phyloP scores from a whole-genome alignment of 2,797 vertebrate species.

The Hephaestus fuliginosus region DNA sequence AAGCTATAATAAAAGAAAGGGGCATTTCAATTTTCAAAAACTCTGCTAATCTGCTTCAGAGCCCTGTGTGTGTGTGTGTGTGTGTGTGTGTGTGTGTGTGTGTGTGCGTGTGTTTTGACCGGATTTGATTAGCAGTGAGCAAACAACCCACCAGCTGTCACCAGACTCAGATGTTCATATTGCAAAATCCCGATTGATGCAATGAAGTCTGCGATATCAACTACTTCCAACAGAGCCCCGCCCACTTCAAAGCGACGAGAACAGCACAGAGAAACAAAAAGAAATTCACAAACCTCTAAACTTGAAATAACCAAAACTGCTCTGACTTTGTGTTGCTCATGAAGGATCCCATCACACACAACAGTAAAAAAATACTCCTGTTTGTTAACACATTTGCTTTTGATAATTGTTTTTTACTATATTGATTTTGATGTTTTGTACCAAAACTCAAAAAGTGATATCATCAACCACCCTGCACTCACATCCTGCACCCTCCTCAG shows the following conservation, averaged over 20 bases:
- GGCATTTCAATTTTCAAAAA: not conserved
- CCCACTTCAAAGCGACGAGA: not conserved
- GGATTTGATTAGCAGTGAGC: constrained; percentile 2
- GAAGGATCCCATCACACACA: not conserved
- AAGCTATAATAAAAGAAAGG: not conserved
- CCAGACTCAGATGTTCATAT: not conserved
- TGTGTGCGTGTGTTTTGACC: not conserved
- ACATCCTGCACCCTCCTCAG: not conserved
- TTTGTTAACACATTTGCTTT: not conserved
- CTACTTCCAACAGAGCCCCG: not conserved
- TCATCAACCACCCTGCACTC: not conserved
- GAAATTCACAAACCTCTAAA: not conserved
- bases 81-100: not conserved
- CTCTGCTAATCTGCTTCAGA: not conserved
- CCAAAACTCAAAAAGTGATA: not conserved
- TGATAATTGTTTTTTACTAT: not conserved
- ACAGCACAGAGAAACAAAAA: not conserved
- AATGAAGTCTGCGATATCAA: not conserved
- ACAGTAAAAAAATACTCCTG: not conserved
- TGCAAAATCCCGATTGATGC: not conserved
- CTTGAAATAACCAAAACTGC: not conserved
- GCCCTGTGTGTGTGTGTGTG: not conserved
- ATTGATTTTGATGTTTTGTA: not conserved
- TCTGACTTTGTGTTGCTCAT: not conserved
- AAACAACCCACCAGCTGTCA: not conserved